Percentiles rank a stretch among this genome's conserved stretches.
Evolutionary conservation across 2,113 vertebrate genomes (phyloP).

Genomic region (Ceyx cyanopectus): DNA sequence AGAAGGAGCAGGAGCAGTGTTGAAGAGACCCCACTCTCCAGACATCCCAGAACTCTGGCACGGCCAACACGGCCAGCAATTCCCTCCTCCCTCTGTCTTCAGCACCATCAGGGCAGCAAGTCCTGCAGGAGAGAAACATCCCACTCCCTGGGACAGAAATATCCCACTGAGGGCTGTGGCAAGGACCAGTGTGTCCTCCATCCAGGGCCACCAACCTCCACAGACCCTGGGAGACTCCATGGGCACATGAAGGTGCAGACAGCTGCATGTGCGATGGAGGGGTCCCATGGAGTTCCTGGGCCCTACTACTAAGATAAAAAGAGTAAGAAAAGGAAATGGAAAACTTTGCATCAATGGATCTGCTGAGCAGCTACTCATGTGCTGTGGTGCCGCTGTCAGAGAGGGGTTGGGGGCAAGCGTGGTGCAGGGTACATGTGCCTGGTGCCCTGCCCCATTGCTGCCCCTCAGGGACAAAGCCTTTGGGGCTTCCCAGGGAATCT

Average conservation of each 20-base stretch:
- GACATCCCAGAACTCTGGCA: accelerated
- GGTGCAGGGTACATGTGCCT: accelerated
- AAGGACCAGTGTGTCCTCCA: background rate
- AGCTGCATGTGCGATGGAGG: accelerated
- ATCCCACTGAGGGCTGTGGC: accelerated
- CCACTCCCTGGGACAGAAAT: background rate
- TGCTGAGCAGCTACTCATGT: accelerated
- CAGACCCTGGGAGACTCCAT: too few relatives aligned
- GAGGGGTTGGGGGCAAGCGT: background rate
- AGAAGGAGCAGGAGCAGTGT: too few relatives aligned
- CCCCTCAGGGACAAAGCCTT: accelerated
- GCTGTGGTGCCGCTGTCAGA: accelerated
- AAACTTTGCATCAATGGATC: background rate
- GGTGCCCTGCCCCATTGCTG: background rate
- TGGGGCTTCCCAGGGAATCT: background rate
- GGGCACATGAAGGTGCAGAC: accelerated
- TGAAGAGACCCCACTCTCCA: background rate
- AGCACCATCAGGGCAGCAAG: background rate
- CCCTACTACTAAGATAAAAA: background rate
- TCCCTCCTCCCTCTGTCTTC: background rate
- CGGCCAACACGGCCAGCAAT: background rate
- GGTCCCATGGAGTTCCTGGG: accelerated
- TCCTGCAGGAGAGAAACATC: background rate
- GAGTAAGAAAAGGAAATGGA: background rate
- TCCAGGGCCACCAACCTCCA: background rate